Evolutionary conservation across 2,113 vertebrate genomes (phyloP).

Genomic region (Cynoglossus semilaevis): DNA sequence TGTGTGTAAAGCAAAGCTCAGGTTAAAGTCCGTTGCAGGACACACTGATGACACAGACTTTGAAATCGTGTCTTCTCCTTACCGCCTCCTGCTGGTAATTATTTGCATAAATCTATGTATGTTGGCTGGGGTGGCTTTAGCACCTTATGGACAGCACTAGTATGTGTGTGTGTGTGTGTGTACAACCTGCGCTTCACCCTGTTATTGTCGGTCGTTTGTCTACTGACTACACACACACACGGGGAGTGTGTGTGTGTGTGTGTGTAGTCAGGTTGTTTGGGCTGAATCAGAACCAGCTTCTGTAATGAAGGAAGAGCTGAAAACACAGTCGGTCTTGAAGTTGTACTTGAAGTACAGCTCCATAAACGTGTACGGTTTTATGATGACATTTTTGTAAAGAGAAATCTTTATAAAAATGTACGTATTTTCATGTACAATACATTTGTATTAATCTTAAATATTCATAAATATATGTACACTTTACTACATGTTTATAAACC

Average conservation of each 20-base stretch:
- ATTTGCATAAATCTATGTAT: slow-evolving; percentile 54
- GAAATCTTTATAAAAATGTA: too few species aligned
- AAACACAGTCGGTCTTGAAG: background rate
- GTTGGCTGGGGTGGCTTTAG: slow-evolving; percentile 56
- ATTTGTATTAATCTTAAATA: too few species aligned
- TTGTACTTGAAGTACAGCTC: too few species aligned
- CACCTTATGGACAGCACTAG: slow-evolving; percentile 68
- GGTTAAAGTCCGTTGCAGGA: slow-evolving; percentile 21
- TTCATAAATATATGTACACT: too few species aligned
- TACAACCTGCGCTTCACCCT: slow-evolving; percentile 42
- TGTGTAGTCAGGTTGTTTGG: background rate
- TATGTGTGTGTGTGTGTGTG: slow-evolving; percentile 18
- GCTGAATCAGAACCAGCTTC: background rate
- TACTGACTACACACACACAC: too few species aligned
- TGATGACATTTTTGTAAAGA: too few species aligned
- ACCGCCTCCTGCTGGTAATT: slow-evolving; percentile 38
- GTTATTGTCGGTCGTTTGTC: too few species aligned
- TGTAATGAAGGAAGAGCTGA: background rate
- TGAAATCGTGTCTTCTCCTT: background rate
- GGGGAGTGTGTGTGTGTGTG: too few species aligned
- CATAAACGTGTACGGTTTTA: background rate
- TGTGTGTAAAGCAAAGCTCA: slow-evolving; percentile 36
- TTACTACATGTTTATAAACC: too few species aligned
- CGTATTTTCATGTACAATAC: too few species aligned
- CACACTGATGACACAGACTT: slow-evolving; percentile 22